Evolutionary conservation across 2,797 vertebrate genomes (phyloP).

Genomic region (Crypturellus tataupa): DNA sequence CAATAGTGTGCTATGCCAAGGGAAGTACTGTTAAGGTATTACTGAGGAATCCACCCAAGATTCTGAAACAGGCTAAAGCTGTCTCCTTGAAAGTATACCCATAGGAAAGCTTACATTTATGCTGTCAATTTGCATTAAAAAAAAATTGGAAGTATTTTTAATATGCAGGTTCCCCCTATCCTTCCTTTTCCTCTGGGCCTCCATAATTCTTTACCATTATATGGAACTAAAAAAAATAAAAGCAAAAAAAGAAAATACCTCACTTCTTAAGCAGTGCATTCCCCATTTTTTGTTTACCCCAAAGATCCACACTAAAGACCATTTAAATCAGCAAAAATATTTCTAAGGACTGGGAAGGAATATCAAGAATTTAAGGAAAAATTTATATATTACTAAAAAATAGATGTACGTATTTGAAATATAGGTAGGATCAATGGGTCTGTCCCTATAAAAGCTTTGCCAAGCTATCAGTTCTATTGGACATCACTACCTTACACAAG

Average conservation of each 20-base stretch:
- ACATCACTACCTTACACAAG: neutral
- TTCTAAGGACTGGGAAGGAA: neutral
- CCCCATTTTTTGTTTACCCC: neutral
- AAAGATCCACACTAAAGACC: neutral
- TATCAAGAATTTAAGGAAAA: neutral
- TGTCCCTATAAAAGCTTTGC: neutral
- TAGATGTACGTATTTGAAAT: accelerated
- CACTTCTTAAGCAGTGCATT: neutral
- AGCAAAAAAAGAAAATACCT: neutral
- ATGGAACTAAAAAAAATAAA: neutral
- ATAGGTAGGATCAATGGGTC: neutral
- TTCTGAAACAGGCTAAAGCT: neutral
- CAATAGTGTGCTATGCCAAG: neutral
- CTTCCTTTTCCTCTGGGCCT: neutral
- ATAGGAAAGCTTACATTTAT: neutral
- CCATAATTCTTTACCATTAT: neutral
- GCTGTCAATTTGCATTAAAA: neutral
- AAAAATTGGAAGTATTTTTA: neutral
- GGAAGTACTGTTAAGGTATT: neutral
- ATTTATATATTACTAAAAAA: neutral
- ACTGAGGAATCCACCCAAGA: neutral
- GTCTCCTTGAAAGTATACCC: neutral
- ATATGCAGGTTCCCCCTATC: accelerated
- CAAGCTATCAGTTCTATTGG: neutral
- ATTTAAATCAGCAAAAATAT: neutral